These are phyloP conservation scores for Lasioglossum malachurum DNA, from an alignment of 2,888 invertebrate genomes.

Conservation along the genomic window DNA sequence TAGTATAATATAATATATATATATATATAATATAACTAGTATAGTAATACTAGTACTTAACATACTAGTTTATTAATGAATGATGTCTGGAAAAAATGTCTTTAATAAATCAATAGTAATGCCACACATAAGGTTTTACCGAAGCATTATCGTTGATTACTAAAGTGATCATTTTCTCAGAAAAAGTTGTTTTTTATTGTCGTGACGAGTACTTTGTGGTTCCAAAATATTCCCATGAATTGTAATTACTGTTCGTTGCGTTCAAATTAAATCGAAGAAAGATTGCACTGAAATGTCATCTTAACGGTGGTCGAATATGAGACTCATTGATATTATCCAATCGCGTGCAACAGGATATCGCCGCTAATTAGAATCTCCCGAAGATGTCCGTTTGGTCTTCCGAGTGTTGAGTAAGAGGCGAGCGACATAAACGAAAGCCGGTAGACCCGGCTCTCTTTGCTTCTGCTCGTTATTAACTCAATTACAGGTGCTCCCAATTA, in stretches of 20 bases:
- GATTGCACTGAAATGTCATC: neutral
- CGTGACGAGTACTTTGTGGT: neutral
- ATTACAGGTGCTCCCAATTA: conserved; percentile 70
- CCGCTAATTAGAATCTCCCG: conserved; percentile 4
- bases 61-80: neutral
- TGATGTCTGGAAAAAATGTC: neutral
- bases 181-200: neutral
- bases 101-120: neutral
- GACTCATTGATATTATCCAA: conserved; percentile 1
- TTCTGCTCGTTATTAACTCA: conserved; percentile 68
- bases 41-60: too few species aligned
- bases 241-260: neutral
- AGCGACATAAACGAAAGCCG: conserved; percentile 54
- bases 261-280: neutral
- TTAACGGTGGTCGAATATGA: neutral
- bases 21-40: too few species aligned
- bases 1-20: too few species aligned
- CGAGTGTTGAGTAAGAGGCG: conserved; percentile 17
- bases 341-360: neutral
- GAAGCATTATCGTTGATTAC: neutral
- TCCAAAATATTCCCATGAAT: neutral
- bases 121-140: too few species aligned
- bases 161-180: neutral
- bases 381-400: conserved; percentile 4
- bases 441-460: conserved; percentile 43